These are phyloP conservation scores for Lamellibrachia columna DNA, from an alignment of 2,888 invertebrate genomes.

Conservation along the genomic window DNA sequence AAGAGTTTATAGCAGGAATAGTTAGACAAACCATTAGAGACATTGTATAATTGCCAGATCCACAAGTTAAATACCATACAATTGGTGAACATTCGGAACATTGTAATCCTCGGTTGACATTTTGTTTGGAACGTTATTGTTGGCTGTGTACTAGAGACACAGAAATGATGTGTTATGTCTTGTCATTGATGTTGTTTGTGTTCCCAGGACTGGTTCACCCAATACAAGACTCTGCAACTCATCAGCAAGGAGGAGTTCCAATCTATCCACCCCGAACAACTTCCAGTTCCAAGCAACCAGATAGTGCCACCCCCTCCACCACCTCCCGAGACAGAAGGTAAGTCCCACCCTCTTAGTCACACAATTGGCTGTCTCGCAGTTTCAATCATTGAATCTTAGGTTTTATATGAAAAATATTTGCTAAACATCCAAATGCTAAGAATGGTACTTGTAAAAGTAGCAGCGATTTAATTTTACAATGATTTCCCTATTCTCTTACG, in stretches of 20 bases:
- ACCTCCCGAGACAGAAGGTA: slow-evolving; percentile 13
- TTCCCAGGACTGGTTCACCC: slow-evolving; percentile 29
- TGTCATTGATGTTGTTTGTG: neutral
- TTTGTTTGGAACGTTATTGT: neutral
- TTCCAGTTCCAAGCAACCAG: slow-evolving; percentile 68
- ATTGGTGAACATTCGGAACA: neutral
- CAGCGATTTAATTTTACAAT: too few species aligned
- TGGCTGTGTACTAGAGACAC: neutral
- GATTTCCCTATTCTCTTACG: too few species aligned
- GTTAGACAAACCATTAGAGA: neutral
- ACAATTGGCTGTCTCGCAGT: neutral
- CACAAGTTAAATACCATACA: too few species aligned
- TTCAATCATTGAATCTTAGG: neutral
- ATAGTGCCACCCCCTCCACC: slow-evolving; percentile 80
- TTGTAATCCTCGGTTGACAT: neutral
- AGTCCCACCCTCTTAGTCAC: neutral
- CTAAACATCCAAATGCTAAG: too few species aligned
- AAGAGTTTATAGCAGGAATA: neutral
- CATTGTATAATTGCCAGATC: neutral
- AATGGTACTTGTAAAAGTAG: too few species aligned
- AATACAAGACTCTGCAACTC: slow-evolving; percentile 79
- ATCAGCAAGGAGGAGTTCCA: slow-evolving; percentile 90
- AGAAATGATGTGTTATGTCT: neutral
- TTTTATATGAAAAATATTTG: neutral
- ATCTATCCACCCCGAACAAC: slow-evolving; percentile 69